Conservation (phyloP, 2,797 vertebrate genomes). For the Halcyon badia region DNA sequence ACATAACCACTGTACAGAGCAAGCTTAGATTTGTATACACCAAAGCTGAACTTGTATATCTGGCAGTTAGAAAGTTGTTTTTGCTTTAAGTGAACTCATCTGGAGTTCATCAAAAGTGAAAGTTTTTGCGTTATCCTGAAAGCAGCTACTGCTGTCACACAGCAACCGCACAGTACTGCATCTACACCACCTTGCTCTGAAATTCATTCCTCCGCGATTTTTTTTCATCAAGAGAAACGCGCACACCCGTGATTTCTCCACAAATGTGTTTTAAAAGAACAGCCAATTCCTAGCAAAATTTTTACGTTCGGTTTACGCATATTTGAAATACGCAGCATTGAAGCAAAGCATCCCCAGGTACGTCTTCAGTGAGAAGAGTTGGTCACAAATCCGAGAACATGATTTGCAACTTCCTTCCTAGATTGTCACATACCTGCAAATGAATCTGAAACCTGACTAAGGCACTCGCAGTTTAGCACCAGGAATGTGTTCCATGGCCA, state of each 20-base stretch:
- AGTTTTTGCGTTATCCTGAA: neutral
- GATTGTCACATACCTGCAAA: neutral
- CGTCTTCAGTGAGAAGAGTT: neutral
- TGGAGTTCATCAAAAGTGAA: neutral
- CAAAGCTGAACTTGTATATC: neutral
- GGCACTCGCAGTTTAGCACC: neutral
- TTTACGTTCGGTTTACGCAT: neutral
- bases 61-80: neutral
- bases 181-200: neutral
- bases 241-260: neutral
- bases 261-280: neutral
- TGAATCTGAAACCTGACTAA: neutral
- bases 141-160: neutral
- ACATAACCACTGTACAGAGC: neutral
- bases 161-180: neutral
- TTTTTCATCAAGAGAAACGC: neutral
- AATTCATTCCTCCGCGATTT: neutral
- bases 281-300: neutral
- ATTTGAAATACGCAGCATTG: neutral
- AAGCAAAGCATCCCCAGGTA: neutral
- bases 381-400: conserved; percentile 11
- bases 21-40: neutral
- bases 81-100: neutral
- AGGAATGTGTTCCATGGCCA: neutral
- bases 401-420: neutral